phyloP scores from a whole-genome alignment of 2,888 invertebrate genomes.

The Nemotelus pantherinus region DNA sequence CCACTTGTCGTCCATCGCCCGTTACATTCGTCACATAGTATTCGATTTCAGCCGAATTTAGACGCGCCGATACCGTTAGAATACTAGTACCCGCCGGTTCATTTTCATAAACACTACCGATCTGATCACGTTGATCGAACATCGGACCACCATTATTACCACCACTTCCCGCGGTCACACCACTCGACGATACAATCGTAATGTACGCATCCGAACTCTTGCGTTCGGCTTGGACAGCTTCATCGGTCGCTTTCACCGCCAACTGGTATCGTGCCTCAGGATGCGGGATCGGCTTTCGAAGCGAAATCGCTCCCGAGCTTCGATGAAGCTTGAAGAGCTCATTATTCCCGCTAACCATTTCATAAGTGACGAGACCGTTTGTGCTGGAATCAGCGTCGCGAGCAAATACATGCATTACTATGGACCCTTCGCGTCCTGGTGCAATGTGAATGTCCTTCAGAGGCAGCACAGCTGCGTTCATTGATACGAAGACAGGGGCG shows the following conservation, averaged over 20 bases:
- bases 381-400: slow-evolving; percentile 90
- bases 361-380: slow-evolving; percentile 92
- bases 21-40: slow-evolving; percentile 92
- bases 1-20: slow-evolving; percentile 78
- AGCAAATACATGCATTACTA: slow-evolving; percentile 83
- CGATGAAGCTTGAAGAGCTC: slow-evolving; percentile 85
- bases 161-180: not conserved
- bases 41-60: slow-evolving; percentile 75
- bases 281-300: slow-evolving; percentile 70
- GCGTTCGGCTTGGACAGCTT: slow-evolving; percentile 88
- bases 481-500: slow-evolving; percentile 88
- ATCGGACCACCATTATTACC: slow-evolving; percentile 65
- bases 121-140: slow-evolving; percentile 73
- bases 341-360: slow-evolving; percentile 79
- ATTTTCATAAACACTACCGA: slow-evolving; percentile 88
- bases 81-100: slow-evolving; percentile 88
- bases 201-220: slow-evolving; percentile 88
- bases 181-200: slow-evolving; percentile 78
- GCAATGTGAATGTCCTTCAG: slow-evolving; percentile 62
- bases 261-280: slow-evolving; percentile 82
- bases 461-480: slow-evolving; percentile 89
- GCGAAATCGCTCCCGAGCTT: slow-evolving; percentile 77
- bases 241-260: slow-evolving; percentile 89
- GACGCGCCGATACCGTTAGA: slow-evolving; percentile 79
- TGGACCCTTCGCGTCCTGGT: slow-evolving; percentile 70